Evolutionary conservation across 2,113 vertebrate species (phyloP).

Genomic region (Emydura subglobosa): DNA sequence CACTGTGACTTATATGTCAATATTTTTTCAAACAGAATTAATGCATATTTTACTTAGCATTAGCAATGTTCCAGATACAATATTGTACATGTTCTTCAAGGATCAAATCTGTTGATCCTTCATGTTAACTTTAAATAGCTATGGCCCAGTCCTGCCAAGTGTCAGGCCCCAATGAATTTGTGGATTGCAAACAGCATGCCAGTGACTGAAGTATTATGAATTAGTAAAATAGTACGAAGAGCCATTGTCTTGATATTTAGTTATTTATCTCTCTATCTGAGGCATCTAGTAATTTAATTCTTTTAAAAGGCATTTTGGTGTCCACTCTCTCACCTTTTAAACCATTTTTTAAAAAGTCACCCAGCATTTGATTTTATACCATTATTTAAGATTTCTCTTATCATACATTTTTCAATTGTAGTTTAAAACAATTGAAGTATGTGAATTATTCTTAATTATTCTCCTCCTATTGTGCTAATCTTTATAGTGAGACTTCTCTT

Average conservation of each 20-base stretch:
- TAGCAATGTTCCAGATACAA: not conserved
- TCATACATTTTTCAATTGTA: not conserved
- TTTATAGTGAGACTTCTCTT: not conserved
- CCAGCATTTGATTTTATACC: not conserved
- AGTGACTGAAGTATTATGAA: not conserved
- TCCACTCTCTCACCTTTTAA: not conserved
- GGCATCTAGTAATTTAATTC: not conserved
- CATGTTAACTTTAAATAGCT: not conserved
- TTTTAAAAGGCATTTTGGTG: not conserved
- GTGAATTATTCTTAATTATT: not conserved
- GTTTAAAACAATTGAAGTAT: not conserved
- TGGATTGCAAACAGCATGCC: not conserved
- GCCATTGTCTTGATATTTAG: not conserved
- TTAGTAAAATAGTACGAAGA: not conserved
- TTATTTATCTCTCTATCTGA: not conserved
- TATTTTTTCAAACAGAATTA: not conserved
- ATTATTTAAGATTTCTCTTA: not conserved
- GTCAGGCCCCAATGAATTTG: not conserved
- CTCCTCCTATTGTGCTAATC: not conserved
- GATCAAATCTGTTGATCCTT: not conserved
- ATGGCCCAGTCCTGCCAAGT: not conserved
- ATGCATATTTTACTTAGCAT: not conserved
- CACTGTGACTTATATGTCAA: not conserved
- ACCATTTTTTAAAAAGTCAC: not conserved
- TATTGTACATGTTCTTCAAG: not conserved